Evolutionary conservation across 2,113 vertebrate species (phyloP).

Genomic region (Microcebus lehilahytsara): DNA sequence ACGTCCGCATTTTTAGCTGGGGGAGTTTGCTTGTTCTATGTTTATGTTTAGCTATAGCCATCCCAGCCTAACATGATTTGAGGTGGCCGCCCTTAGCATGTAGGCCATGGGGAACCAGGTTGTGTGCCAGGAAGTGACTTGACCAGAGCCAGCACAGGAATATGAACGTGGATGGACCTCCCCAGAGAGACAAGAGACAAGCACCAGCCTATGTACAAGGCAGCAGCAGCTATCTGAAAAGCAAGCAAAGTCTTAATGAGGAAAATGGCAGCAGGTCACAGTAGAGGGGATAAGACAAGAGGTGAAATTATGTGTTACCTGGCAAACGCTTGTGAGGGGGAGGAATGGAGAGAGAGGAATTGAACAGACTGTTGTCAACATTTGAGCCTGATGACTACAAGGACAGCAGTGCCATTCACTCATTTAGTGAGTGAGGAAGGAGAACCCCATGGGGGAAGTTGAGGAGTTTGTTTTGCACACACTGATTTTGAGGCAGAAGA

Average conservation of each 20-base stretch:
- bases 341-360: not conserved
- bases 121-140: not conserved
- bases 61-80: not conserved
- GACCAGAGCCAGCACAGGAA: not conserved
- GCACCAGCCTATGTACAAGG: not conserved
- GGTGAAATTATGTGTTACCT: not conserved
- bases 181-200: not conserved
- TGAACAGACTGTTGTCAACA: accelerated
- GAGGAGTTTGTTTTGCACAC: not conserved
- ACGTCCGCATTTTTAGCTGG: not conserved
- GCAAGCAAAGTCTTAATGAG: not conserved
- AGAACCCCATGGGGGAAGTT: accelerated
- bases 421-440: not conserved
- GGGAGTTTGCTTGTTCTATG: not conserved
- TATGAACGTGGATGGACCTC: not conserved
- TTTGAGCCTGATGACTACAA: not conserved
- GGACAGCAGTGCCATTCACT: accelerated
- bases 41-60: not conserved
- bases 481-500: not conserved
- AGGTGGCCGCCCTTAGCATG: not conserved
- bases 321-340: not conserved
- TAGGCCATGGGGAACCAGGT: not conserved
- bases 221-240: not conserved
- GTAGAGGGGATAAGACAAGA: not conserved
- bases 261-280: not conserved